Base-by-base conservation (phyloP, 2,888 invertebrate species). In the Plutella xylostella region DNA sequence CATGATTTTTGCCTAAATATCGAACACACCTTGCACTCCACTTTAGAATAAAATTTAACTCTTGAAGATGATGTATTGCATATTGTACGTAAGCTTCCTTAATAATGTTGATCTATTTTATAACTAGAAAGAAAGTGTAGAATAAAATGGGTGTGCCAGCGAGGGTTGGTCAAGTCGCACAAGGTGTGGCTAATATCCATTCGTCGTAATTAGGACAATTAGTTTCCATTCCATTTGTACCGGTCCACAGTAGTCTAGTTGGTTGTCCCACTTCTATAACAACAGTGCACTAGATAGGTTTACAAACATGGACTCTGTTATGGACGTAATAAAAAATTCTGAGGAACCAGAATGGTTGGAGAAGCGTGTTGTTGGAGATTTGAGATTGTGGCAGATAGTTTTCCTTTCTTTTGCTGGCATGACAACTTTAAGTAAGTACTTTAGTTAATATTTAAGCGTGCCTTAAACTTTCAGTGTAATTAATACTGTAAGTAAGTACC, bases 301-400 rank as follows among this genome's bases (percentile, higher is more conserved):
- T 21, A 20, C 6, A 31, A 50, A 21, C 42, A 78, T 78, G 79
- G 79, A 80, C 64, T 65, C 68, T 12, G 48, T 80, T 46, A 76
- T 80, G 68, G 82, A 74, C 37, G 72, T 69, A 43, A 67, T 79
- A 43, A 73, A 74, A 58, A 78, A 79, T 53, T 72, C 75, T 22
- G 72, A 72, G 41, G 87, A 87, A 55, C 86, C 89, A 41, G 87
- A 90, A 55, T 91, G 93, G 93, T 85, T 94, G 46, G 94, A 94
- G 68, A 85, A 82, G 52, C 77, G 86, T 46, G 86, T 90, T 21
- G 69, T 90, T 34, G 88, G 89, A 44, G 89, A 89, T 20, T 87
- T 95, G 60, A 85, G 92, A 51, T 85, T 91, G 43, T 95, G 95
- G 95, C 94, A 95, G 66, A 83, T 93, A 45, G 87, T 92, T 61